phyloP scores from a whole-genome alignment of 92 coral and sea anemone genomes.

The Montipora capitata region DNA sequence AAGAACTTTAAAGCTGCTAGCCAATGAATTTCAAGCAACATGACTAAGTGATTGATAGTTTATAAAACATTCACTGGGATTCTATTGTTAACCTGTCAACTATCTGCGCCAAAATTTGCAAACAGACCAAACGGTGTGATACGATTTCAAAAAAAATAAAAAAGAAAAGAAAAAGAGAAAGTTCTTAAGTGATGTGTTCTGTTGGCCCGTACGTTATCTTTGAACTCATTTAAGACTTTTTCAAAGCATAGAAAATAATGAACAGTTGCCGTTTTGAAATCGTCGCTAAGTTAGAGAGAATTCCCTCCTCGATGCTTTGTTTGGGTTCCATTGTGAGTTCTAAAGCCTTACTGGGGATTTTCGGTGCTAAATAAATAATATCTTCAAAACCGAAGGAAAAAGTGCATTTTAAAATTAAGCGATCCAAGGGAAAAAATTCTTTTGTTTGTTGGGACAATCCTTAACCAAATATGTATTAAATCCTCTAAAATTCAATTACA shows the following conservation, averaged over 20 bases:
- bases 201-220: not conserved
- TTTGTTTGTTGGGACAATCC: not conserved
- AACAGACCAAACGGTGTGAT: conserved; percentile 41
- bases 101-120: conserved; percentile 86
- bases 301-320: not conserved
- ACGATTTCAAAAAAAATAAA: not conserved
- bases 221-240: not conserved
- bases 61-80: conserved; percentile 81
- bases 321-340: conserved; percentile 23
- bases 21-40: conserved; percentile 79
- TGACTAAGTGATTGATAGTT: conserved; percentile 88
- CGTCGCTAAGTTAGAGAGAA: not conserved
- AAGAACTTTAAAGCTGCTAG: conserved; percentile 83
- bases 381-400: conserved; percentile 41
- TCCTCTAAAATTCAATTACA: not conserved
- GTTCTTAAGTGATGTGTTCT: not conserved
- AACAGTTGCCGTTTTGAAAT: no score
- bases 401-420: conserved; percentile 19
- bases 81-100: conserved; percentile 81
- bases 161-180: not conserved
- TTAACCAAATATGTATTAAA: not conserved
- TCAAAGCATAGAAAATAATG: not conserved
- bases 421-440: not conserved
- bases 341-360: conserved; percentile 31
- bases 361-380: conserved; percentile 81